Evolutionary conservation across 2,888 invertebrate species (phyloP).

Genomic region (Penaeus monodon): DNA sequence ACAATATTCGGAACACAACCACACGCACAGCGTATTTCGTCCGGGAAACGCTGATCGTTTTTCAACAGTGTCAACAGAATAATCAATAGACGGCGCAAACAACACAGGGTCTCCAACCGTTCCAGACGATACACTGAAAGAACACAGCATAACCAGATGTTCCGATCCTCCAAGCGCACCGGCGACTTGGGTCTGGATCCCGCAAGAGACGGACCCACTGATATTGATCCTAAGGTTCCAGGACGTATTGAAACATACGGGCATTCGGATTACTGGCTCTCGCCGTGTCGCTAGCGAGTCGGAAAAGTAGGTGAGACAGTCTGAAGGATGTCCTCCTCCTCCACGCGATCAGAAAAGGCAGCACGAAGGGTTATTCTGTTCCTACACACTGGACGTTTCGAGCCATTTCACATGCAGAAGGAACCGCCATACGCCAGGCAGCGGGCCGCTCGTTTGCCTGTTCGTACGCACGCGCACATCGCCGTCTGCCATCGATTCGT

Average conservation of each 20-base stretch:
- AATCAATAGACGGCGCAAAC: constrained; percentile 19
- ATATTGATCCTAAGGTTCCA: constrained; percentile 37
- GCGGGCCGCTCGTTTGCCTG: not conserved
- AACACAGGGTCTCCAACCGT: not conserved
- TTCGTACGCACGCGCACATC: constrained; percentile 14
- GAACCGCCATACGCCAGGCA: constrained; percentile 23
- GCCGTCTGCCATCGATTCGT: constrained; percentile 22
- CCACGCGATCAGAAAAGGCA: too few species aligned
- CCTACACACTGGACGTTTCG: too few species aligned
- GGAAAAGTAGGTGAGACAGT: too few species aligned
- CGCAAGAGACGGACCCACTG: constrained; percentile 7
- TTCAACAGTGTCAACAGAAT: constrained; percentile 51
- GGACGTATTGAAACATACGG: constrained; percentile 23
- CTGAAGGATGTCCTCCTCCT: too few species aligned
- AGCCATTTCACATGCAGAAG: too few species aligned
- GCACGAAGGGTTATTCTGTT: too few species aligned
- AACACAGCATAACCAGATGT: not conserved
- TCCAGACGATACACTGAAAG: not conserved
- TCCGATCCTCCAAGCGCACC: not conserved
- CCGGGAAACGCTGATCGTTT: constrained; percentile 5
- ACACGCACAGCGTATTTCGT: not conserved
- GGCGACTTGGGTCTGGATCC: constrained; percentile 10
- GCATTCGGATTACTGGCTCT: constrained; percentile 22
- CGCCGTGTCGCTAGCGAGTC: too few species aligned
- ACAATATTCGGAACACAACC: not conserved